These are phyloP conservation scores for Trissolcus japonicus DNA, from an alignment of 2,888 invertebrate species.

Conservation along the genomic window DNA sequence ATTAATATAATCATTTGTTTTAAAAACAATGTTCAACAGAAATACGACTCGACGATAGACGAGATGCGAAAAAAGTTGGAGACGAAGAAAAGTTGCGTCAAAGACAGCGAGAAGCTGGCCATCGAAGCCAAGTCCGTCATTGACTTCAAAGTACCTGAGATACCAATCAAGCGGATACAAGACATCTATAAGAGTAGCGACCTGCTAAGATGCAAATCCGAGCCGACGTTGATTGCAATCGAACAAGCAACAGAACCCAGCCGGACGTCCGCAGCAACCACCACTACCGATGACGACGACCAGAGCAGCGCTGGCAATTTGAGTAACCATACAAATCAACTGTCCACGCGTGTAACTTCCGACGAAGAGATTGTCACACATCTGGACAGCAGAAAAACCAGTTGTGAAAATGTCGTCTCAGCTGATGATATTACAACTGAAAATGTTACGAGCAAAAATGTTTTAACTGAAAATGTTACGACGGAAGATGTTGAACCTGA, in stretches of 20 bases:
- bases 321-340: conserved; percentile 29
- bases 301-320: conserved; percentile 33
- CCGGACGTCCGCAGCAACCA: conserved; percentile 7
- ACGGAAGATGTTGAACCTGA: no score
- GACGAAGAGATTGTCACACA: conserved; percentile 57
- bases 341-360: conserved; percentile 36
- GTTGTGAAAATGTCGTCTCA: no score
- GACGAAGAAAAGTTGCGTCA: conserved; percentile 64
- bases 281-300: conserved; percentile 13
- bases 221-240: conserved; percentile 67
- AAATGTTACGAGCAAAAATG: no score
- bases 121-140: conserved; percentile 71
- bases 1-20: neutral
- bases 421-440: no score
- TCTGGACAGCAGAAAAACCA: neutral
- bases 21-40: conserved; percentile 61
- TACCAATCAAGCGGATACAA: conserved; percentile 72
- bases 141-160: conserved; percentile 74
- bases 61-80: conserved; percentile 74
- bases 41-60: conserved; percentile 72
- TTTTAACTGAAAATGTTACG: no score
- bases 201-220: conserved; percentile 70
- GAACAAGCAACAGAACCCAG: conserved; percentile 27
- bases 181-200: conserved; percentile 71
- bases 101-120: conserved; percentile 69